Conservation (phyloP, 2,888 invertebrate species). For the Eumacrocentrus americanus region DNA sequence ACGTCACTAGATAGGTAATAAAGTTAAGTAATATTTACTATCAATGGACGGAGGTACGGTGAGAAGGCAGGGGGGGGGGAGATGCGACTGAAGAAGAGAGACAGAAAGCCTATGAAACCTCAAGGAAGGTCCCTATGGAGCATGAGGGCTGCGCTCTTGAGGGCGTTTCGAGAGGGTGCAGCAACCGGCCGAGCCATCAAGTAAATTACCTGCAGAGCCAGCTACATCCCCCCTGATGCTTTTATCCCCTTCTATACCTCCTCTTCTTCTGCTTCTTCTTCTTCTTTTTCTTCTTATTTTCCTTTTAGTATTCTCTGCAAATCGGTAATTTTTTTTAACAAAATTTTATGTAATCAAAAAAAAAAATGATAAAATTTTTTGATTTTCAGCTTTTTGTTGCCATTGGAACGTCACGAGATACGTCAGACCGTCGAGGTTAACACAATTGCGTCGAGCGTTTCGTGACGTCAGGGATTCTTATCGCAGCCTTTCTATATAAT, state of each 20-base stretch:
- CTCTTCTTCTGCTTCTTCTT: neutral
- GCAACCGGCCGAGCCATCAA: constrained; percentile 39
- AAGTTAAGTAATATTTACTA: constrained; percentile 52
- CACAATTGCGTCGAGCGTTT: neutral
- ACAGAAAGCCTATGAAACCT: constrained; percentile 7
- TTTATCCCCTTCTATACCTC: neutral
- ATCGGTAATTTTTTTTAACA: too few species aligned
- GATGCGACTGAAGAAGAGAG: constrained; percentile 16
- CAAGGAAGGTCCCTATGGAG: constrained; percentile 35
- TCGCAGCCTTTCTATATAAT: neutral
- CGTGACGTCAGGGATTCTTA: constrained; percentile 18
- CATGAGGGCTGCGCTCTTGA: constrained; percentile 33
- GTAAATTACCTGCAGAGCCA: constrained; percentile 41
- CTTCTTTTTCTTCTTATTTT: neutral
- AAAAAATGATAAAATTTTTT: too few species aligned
- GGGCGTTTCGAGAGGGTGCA: constrained; percentile 39
- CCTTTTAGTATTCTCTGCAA: neutral
- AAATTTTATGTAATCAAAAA: too few species aligned
- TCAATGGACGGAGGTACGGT: constrained; percentile 35
- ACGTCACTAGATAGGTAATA: constrained; percentile 45
- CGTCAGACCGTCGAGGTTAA: constrained; percentile 4
- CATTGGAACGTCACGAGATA: too few species aligned
- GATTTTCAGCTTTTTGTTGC: too few species aligned
- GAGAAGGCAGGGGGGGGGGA: neutral
- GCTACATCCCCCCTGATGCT: too few species aligned